Evolutionary conservation across 2,888 invertebrate genomes (phyloP), one percentile per base, ranked within the genome.

Genomic region (Tuta absoluta): DNA sequence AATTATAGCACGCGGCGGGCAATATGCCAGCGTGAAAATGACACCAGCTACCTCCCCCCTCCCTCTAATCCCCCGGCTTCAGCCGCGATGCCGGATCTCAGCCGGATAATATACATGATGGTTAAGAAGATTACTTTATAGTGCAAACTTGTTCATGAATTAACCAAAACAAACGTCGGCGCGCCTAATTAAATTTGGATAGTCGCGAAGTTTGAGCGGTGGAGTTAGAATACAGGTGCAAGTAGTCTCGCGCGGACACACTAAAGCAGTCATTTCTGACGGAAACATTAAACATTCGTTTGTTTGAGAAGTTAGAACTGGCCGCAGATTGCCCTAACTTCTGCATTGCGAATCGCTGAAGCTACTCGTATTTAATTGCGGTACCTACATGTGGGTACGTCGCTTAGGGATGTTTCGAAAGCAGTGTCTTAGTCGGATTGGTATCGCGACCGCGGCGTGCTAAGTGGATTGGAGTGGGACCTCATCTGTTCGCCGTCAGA

Each of bases 401-500:
- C 60, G 60, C 60, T 75, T 73, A 72, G 73, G 75, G 68, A 72
- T 70, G 73, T 75, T 51, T 63, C 56, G 49, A 59, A 65, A 63
- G 61, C 74, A 72, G 76, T 68, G 72, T 72, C 71, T 69, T 74
- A 66, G 63, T 63, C 38, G 38, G 82, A 85, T 85, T 82, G 84
- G 81, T 84, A 86, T 85, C 86, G 84, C 85, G 86, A 84, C 83
- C 82, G 77, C 77, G 81, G 78, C 77, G 81, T 83, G 81, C 89
- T 91, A 90, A 91, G 91, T 91, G 90, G 89, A 91, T 91, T 91
- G 91, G 82, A 87, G 88, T 80, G 86, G 87, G 87, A 87, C 84
- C 88, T 87, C 91, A 89, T 91, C 90, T 90, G 90, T 89, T 88
- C 87, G 77, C 85, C 86, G 87, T 84, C 89, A 77, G 76, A 73